Evolutionary conservation across 2,797 vertebrate species (phyloP), one percentile per base, ranked within the genome.

Genomic region (Esox lucius): DNA sequence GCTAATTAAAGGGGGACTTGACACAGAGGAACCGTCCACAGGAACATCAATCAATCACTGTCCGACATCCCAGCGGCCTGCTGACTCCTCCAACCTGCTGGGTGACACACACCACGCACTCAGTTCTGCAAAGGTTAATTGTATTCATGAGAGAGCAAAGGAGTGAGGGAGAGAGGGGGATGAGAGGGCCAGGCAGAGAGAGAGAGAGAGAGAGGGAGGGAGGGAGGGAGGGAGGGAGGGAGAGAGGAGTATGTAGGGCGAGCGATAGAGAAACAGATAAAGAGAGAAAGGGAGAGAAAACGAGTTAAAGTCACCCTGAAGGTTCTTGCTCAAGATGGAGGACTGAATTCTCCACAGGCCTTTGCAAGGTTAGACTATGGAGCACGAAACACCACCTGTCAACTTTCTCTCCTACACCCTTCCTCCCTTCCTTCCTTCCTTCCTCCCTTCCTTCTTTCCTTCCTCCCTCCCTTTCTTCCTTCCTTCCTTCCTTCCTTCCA

Each of bases 361-460:
- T 19, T n/a, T n/a, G 17, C 5, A 56, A 56, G 51, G 51, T 56
- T 17, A 56, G 19, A 56, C 51, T 56, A n/a, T 1, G 16, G 51
- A 56, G 51, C 19, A 19, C 19, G 19, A 56, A n/a, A 22, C 51
- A 81, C 78, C 81, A 26, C 75, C 84, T 83, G 61, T 46, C 59
- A 77, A 73, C 71, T 71, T 78, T 84, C 84, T 46, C 19, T 39
- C 64, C 70, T 39, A 83, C 81, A 82, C 77, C 16, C 77, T 22
- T 12, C 11, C 42, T 35, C 56, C 12, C 24, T n/a, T 56, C 85
- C 82, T 80, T 7, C 51, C 7, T 17, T n/a, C 17, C 49, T 51
- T 19, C 16, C 49, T 51, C 16, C n/a, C n/a, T n/a, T n/a, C n/a
- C n/a, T n/a, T n/a, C n/a, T n/a, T n/a, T n/a, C n/a, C n/a, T n/a